phyloP scores from a whole-genome alignment of 2,797 vertebrate genomes.

The Mormyrops boulengeri region DNA sequence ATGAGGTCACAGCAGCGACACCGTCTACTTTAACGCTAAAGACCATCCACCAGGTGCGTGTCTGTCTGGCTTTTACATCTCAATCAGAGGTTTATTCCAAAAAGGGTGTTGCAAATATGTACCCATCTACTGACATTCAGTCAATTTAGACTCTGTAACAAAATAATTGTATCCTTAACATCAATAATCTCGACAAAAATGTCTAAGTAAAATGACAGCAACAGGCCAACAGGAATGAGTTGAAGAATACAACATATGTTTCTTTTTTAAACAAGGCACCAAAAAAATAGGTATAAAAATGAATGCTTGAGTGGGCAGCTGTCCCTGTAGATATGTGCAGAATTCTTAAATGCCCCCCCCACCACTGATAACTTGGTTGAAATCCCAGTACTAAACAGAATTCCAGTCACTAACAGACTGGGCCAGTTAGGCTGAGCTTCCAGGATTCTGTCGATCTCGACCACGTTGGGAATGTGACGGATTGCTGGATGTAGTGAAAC shows the following conservation, averaged over 20 bases:
- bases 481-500: neutral
- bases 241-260: neutral
- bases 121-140: neutral
- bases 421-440: neutral
- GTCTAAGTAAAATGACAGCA: neutral
- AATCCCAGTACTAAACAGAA: neutral
- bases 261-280: neutral
- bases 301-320: neutral
- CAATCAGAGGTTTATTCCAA: neutral
- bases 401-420: neutral
- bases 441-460: neutral
- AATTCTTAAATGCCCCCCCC: neutral
- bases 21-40: neutral
- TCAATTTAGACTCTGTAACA: neutral
- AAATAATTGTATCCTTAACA: slow-evolving; percentile 1
- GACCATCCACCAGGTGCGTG: neutral
- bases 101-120: neutral
- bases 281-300: neutral
- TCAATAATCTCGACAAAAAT: neutral
- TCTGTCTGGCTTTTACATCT: neutral
- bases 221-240: neutral
- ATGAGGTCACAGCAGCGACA: neutral
- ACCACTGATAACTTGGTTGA: neutral
- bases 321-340: neutral
- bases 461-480: neutral